Base-by-base conservation (phyloP, 2,888 invertebrate genomes). In the Sycophila texana region DNA sequence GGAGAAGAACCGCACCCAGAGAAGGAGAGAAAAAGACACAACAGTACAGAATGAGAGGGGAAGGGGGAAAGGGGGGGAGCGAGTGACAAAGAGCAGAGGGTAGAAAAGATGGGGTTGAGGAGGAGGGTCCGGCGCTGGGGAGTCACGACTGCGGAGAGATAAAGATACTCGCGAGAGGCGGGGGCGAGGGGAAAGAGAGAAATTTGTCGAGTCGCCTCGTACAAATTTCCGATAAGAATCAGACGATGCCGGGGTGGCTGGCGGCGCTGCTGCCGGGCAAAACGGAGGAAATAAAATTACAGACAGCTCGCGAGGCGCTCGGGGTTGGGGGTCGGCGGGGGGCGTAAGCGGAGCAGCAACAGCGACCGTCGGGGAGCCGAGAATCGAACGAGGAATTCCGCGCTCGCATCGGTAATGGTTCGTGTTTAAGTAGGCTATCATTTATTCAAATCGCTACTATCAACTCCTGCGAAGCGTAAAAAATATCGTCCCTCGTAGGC, bases 211-310 rank as follows among this genome's bases (percentile, higher is more conserved):
- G 72, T 78, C 70, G 74, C 30, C 61, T 49, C 20, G 80, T 84
- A 85, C 86, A 86, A 88, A 88, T 88, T 88, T 84, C 83, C 87
- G 87, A 89, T 88, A 86, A 88, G 85, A 85, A 86, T 87, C 84
- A 83, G 81, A 84, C 83, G 83, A 76, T 70, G 63, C 63, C 18
- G 47, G 39, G 20, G 71, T 83, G 77, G 82, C 77, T 81, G 83
- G 80, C 74, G 84, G 82, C 55, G 71, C 83, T 78, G 82, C 77
- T 81, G 83, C 80, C 73, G 84, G 82, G 80, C 74, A 81, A 82
- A 85, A 83, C 74, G 83, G 79, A 75, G 83, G 82, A 86, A 87
- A 86, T 85, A 87, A 88, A 87, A 87, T 86, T 87, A 85, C 87
- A 85, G 83, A 77, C 82, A 79, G 80, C 75, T 81, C 57, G 66